Base-by-base conservation (phyloP, 2,113 vertebrate genomes). In the Chionis minor region DNA sequence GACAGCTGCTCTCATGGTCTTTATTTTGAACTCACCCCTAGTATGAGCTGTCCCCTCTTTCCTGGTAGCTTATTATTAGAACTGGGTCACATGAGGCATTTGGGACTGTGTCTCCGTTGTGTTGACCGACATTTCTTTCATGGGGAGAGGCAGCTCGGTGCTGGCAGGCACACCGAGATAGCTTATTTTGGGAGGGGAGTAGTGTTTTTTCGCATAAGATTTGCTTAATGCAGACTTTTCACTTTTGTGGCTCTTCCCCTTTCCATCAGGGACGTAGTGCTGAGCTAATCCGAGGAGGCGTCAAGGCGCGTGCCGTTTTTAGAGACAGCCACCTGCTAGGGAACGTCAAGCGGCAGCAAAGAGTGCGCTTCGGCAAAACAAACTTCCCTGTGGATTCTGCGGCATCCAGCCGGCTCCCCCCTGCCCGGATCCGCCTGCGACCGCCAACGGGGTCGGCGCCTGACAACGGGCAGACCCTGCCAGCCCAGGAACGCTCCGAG, bases 271-370 rank as follows among this genome's bases (percentile, higher is more conserved):
- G 80, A 69, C 4, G 7, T 5, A 27, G 54, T 0, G 0, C 92
- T 54, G 91, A 97, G 89, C 93, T 80, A 88, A 69, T 71, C 23
- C 1, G 6, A 71, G 61, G 54, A 77, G 28, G 71, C 4, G 11
- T 35, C 82, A 3, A 88, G 72, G 55, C 33, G 0, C 0, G 0
- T 45, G 78, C 85, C 2, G 6, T 73, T 79, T 94, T 94, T 94
- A 88, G 88, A 90, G 80, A 49, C 49, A n/a, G 86, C 58, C 97
- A 97, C 93, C 96, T 97, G 97, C 78, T 89, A 63, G 77, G 56
- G 82, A 74, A 45, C 80, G 32, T 97, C 96, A 96, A 83, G 79
- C 3, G 1, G 81, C 94, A 91, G 84, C 81, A 74, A 84, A 92
- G 88, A 82, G 59, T 85, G 40, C 1, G 18, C 91, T 55, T 67